A percentile compares a stretch with the other conserved stretches of the same genome.
These are phyloP conservation scores for Astur gentilis DNA, from an alignment of 2,113 vertebrate genomes.

Conservation along the genomic window DNA sequence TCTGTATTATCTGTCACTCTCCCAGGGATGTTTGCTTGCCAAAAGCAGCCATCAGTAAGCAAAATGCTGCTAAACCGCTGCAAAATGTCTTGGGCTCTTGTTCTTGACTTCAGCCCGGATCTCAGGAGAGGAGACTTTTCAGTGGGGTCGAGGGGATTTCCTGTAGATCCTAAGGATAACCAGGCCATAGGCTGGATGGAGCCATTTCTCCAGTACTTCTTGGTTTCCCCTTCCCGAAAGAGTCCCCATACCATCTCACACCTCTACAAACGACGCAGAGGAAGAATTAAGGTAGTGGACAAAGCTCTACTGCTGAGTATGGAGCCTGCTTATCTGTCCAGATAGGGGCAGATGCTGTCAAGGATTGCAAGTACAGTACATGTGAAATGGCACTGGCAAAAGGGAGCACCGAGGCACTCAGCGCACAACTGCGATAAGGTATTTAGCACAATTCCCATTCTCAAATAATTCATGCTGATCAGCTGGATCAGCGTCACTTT, in stretches of 20 bases:
- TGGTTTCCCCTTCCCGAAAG: neutral
- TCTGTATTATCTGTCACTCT: neutral
- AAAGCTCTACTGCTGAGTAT: neutral
- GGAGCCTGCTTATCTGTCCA: neutral
- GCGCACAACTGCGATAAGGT: neutral
- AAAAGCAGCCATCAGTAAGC: neutral
- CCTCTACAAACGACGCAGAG: neutral
- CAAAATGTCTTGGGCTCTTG: neutral
- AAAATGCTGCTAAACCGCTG: neutral
- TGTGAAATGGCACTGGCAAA: neutral
- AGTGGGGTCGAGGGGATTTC: neutral
- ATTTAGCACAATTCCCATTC: neutral
- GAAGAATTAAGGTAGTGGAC: neutral
- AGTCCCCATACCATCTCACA: neutral
- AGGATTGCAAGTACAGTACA: neutral
- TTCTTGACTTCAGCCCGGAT: neutral
- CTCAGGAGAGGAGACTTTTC: neutral
- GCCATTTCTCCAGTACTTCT: neutral
- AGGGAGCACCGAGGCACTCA: neutral
- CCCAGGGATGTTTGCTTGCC: neutral
- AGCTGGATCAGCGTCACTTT: neutral
- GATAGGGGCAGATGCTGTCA: accelerated
- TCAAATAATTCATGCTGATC: neutral
- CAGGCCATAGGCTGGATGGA: neutral
- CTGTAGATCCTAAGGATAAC: neutral